Conservation (phyloP, 2,113 vertebrate species). For the Hiodon tergisus region DNA sequence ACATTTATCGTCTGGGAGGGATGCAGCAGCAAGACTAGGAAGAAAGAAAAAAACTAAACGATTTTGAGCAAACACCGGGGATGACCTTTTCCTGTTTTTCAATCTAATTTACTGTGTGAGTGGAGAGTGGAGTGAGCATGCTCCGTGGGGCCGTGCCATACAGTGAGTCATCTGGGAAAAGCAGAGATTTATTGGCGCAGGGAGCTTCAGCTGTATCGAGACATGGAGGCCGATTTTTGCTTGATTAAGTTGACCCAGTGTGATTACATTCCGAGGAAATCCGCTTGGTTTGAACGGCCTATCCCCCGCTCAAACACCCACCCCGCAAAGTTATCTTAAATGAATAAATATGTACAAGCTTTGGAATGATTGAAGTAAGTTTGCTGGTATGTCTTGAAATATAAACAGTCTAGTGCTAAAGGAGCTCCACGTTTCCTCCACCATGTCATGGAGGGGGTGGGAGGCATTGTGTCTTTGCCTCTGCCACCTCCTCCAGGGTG, state of each 20-base stretch:
- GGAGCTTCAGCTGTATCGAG: not conserved
- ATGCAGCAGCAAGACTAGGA: not conserved
- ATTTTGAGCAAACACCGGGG: not conserved
- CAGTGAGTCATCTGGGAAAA: not conserved
- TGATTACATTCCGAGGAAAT: not conserved
- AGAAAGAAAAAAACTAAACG: not conserved
- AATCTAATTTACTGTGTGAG: constrained; percentile 5
- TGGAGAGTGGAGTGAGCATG: not conserved
- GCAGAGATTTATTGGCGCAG: not conserved
- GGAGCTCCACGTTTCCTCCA: too few relatives aligned
- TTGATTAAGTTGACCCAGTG: constrained; percentile 9
- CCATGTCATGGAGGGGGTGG: too few relatives aligned
- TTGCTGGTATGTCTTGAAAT: too few relatives aligned
- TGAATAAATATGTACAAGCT: too few relatives aligned
- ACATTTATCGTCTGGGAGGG: not conserved
- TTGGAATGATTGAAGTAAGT: too few relatives aligned
- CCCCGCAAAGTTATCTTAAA: not conserved
- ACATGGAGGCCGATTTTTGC: not conserved
- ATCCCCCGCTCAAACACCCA: not conserved
- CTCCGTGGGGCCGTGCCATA: not conserved
- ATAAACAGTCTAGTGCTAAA: too few relatives aligned
- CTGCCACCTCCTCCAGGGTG: too few relatives aligned
- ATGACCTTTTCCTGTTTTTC: constrained; percentile 4
- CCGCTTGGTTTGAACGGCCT: not conserved
- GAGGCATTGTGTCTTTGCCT: too few relatives aligned